Evolutionary conservation across 1,140 invertebrate species (phyloP).

Genomic region (Geopemphigus sp.): DNA sequence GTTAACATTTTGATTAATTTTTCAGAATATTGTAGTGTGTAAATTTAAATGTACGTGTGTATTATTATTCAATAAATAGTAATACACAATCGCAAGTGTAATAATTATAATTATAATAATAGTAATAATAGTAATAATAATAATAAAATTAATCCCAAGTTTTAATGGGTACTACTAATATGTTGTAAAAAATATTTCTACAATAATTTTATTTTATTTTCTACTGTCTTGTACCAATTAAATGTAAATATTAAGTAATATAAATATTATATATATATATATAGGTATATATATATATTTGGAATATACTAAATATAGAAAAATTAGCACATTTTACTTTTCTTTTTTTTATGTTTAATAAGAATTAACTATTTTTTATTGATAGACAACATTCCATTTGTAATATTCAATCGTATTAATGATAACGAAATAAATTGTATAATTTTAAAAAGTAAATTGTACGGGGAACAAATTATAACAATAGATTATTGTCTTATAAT

Average conservation of each 20-base stretch:
- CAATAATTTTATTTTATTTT: conserved; percentile 7
- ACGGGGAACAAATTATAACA: conserved; percentile 5
- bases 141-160: conserved; percentile 35
- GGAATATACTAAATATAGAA: conserved; percentile 32
- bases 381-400: conserved; percentile 2
- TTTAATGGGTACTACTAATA: conserved; percentile 43
- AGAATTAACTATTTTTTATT: background rate
- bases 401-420: background rate
- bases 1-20: conserved; percentile 3
- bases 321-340: conserved; percentile 35
- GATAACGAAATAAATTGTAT: background rate
- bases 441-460: background rate
- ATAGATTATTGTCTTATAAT: conserved; percentile 8
- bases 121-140: background rate
- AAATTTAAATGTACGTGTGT: background rate
- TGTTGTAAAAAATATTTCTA: conserved; percentile 24
- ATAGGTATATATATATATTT: conserved; percentile 9
- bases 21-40: conserved; percentile 11
- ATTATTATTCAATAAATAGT: conserved; percentile 26
- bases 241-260: conserved; percentile 35
- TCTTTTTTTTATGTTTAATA: conserved; percentile 14
- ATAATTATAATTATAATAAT: background rate
- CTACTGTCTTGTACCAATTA: conserved; percentile 36
- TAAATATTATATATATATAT: conserved; percentile 28
- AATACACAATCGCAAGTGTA: background rate